phyloP scores from a whole-genome alignment of 1,140 invertebrate genomes.

The Drosophila rhopaloa region DNA sequence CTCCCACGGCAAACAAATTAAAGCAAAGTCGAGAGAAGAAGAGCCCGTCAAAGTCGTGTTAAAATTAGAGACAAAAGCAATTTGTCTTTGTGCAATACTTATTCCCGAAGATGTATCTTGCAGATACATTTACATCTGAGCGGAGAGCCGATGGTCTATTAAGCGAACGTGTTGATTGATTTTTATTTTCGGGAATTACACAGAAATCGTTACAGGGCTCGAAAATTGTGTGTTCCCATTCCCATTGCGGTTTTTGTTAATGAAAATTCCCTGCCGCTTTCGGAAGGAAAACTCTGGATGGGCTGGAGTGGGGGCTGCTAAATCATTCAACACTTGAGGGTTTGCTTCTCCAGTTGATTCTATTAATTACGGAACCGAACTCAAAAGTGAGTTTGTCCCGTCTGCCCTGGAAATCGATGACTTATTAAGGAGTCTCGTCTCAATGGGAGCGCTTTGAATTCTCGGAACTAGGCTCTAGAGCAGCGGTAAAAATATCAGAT shows the following conservation, averaged over 20 bases:
- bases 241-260: constrained; percentile 54
- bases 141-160: constrained; percentile 43
- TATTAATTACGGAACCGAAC: constrained; percentile 65
- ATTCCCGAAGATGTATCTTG: constrained; percentile 59
- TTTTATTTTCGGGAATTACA: constrained; percentile 67
- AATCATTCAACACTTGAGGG: constrained; percentile 69
- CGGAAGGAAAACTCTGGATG: neutral
- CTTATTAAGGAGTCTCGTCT: constrained; percentile 49
- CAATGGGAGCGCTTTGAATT: constrained; percentile 8
- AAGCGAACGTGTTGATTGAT: constrained; percentile 79
- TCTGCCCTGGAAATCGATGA: constrained; percentile 27
- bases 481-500: neutral
- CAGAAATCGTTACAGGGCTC: constrained; percentile 31
- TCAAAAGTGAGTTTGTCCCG: constrained; percentile 24
- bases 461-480: neutral
- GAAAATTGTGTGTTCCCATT: constrained; percentile 43
- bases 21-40: constrained; percentile 42
- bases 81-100: constrained; percentile 78
- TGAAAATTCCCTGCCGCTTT: constrained; percentile 26
- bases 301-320: constrained; percentile 41
- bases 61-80: constrained; percentile 80
- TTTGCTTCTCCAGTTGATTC: constrained; percentile 44
- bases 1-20: constrained; percentile 79
- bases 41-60: constrained; percentile 56
- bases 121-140: constrained; percentile 74